Evolutionary conservation across 2,113 vertebrate species (phyloP).

Genomic region (Deroptyus accipitrinus): DNA sequence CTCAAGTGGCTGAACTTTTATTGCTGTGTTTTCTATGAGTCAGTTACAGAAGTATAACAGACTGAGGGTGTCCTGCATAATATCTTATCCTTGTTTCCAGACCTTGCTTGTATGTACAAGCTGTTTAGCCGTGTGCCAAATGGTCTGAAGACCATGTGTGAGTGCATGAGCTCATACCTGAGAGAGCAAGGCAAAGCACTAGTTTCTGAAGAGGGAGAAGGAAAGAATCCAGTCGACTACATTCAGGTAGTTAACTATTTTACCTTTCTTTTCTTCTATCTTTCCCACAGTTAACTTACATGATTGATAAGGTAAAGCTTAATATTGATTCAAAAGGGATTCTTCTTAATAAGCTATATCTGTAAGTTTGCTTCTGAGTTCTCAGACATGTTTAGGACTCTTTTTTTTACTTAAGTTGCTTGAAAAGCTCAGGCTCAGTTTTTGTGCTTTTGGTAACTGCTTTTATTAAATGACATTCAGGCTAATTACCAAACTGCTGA

Average conservation of each 20-base stretch:
- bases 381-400: background rate
- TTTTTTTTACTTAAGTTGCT: background rate
- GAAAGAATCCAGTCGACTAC: conserved; percentile 97
- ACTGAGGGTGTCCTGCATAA: background rate
- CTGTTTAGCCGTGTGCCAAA: conserved; percentile 96
- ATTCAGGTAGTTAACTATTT: conserved; percentile 84
- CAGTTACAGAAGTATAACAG: background rate
- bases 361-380: background rate
- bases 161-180: conserved; percentile 96
- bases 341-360: background rate
- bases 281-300: background rate
- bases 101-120: conserved; percentile 98
- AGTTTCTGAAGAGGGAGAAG: conserved; percentile 96
- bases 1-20: background rate
- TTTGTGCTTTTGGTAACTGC: background rate
- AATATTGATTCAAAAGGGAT: background rate
- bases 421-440: background rate
- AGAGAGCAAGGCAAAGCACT: conserved; percentile 96
- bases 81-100: conserved; percentile 71
- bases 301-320: background rate
- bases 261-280: background rate
- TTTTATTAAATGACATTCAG: background rate
- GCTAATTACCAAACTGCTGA: background rate
- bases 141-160: conserved; percentile 98
- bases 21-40: background rate